These are phyloP conservation scores for Menidia beryllina DNA, from an alignment of 2,113 vertebrate genomes.

Conservation along the genomic window DNA sequence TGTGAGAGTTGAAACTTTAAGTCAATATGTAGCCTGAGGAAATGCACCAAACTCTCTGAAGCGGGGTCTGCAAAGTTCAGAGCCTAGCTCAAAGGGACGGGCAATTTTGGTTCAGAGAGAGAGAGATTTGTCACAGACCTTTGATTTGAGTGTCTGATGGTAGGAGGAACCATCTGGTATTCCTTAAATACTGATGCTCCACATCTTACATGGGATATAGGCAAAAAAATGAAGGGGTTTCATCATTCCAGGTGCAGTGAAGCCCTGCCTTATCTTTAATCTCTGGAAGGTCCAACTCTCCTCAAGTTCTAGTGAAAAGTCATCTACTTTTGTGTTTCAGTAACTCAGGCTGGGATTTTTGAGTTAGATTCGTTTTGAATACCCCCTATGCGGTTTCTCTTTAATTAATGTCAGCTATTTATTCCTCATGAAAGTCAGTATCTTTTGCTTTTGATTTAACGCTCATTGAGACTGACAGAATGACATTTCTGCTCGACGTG, in stretches of 20 bases:
- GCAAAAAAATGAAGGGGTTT: slow-evolving; percentile 10
- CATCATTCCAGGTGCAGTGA: neutral
- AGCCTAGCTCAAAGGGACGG: slow-evolving; percentile 56
- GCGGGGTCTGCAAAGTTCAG: slow-evolving; percentile 66
- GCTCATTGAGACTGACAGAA: slow-evolving; percentile 54
- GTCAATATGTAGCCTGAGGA: slow-evolving; percentile 69
- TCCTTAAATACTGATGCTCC: slow-evolving; percentile 21
- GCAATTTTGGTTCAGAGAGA: slow-evolving; percentile 51
- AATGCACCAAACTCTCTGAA: slow-evolving; percentile 56
- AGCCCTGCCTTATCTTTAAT: slow-evolving; percentile 3
- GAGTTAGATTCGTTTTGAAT: slow-evolving; percentile 39
- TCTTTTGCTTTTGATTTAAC: slow-evolving; percentile 47
- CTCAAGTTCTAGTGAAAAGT: slow-evolving; percentile 15
- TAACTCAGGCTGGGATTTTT: slow-evolving; percentile 1
- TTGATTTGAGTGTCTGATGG: slow-evolving; percentile 34
- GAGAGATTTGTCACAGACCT: slow-evolving; percentile 64
- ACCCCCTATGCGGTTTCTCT: slow-evolving; percentile 29
- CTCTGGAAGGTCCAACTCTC: neutral
- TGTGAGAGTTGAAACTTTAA: slow-evolving; percentile 58
- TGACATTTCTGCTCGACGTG: slow-evolving; percentile 49
- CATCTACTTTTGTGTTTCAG: slow-evolving; percentile 1
- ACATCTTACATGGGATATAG: slow-evolving; percentile 19
- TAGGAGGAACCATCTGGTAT: slow-evolving; percentile 38
- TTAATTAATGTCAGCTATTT: slow-evolving; percentile 51
- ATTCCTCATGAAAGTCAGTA: slow-evolving; percentile 28